These are phyloP conservation scores for Calonectris borealis DNA, from an alignment of 2,113 vertebrate genomes.

Conservation along the genomic window DNA sequence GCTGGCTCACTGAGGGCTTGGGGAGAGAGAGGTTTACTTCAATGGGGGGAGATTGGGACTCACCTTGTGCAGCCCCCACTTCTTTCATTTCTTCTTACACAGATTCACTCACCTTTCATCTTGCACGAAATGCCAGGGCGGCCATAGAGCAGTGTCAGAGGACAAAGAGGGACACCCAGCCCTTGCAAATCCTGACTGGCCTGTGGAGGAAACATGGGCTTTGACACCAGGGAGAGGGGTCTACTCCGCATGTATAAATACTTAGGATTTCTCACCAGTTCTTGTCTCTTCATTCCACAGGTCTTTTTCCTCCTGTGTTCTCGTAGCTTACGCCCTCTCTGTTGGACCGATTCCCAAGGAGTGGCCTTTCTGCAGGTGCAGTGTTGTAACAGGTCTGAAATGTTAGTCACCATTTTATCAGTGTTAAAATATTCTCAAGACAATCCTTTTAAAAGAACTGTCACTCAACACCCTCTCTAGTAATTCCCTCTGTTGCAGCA, in stretches of 20 bases:
- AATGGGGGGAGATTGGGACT: not conserved
- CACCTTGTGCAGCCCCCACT: not conserved
- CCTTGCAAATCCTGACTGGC: not conserved
- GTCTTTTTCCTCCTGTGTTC: not conserved
- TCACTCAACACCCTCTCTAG: conserved; percentile 30
- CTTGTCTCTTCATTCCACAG: not conserved
- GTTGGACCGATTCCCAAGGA: not conserved
- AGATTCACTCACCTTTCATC: not conserved
- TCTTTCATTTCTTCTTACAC: not conserved
- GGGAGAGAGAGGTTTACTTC: not conserved
- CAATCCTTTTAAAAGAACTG: not conserved
- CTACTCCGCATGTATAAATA: not conserved
- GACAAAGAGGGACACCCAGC: not conserved
- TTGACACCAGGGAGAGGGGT: not conserved
- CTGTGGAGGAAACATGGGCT: not conserved
- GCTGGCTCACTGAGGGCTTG: not conserved
- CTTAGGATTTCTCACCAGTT: not conserved
- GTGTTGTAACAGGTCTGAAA: not conserved
- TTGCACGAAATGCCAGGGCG: not conserved
- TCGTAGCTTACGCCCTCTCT: not conserved
- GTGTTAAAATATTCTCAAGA: not conserved
- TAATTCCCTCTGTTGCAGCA: conserved; percentile 15
- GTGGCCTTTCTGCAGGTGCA: not conserved
- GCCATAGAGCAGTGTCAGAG: not conserved
- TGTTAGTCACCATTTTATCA: conserved; percentile 7